These are phyloP conservation scores for Lochmaea crataegi DNA, from an alignment of 2,888 invertebrate genomes.

Conservation along the genomic window DNA sequence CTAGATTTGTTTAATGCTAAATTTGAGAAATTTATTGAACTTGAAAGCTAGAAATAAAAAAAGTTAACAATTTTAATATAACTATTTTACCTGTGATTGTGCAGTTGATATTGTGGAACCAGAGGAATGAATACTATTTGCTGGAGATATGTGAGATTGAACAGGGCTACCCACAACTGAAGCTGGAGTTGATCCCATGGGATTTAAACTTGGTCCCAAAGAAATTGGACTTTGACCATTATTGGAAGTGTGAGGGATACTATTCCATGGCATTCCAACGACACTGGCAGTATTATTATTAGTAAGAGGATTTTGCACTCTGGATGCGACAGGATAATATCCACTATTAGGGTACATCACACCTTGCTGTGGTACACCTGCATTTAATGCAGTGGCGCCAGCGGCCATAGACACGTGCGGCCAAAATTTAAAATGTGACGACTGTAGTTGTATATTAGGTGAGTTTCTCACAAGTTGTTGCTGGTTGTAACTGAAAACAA, in stretches of 20 bases:
- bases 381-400: conserved; percentile 17
- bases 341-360: conserved; percentile 34
- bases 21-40: too few species aligned
- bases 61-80: not conserved
- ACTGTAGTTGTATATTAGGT: conserved; percentile 30
- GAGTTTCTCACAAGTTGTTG: conserved; percentile 32
- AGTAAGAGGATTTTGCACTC: conserved; percentile 32
- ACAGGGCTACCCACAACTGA: conserved; percentile 3
- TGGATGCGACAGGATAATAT: conserved; percentile 33
- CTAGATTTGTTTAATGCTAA: too few species aligned
- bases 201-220: not conserved
- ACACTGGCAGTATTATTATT: conserved; percentile 25
- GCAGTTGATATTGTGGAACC: not conserved
- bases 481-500: conserved; percentile 33
- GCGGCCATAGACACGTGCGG: conserved; percentile 40
- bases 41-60: not conserved
- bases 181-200: not conserved
- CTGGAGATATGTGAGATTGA: not conserved
- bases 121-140: not conserved
- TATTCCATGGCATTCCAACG: conserved; percentile 31
- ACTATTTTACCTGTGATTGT: conserved; percentile 7
- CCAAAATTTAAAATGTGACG: conserved; percentile 44
- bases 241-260: conserved; percentile 7
- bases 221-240: conserved; percentile 13
- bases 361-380: conserved; percentile 33